Evolutionary conservation across 2,113 vertebrate genomes (phyloP).

Genomic region (Nesoenas mayeri): DNA sequence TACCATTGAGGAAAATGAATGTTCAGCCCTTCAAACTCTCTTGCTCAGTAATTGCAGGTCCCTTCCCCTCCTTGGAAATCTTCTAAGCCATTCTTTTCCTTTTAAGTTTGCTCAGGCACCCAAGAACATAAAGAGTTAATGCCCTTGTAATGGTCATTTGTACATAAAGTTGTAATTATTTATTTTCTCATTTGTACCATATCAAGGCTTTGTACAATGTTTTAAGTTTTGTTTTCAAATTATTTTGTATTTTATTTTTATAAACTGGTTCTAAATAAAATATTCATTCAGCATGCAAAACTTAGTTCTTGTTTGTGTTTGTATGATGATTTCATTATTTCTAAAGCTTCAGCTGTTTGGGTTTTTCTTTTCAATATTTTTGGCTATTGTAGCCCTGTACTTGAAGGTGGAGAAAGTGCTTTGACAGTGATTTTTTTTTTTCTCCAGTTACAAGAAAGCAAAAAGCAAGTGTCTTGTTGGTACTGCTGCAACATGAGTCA

Average conservation of each 20-base stretch:
- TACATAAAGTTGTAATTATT: constrained; percentile 98
- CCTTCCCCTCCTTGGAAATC: neutral
- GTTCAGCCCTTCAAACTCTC: constrained; percentile 15
- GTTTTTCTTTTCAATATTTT: neutral
- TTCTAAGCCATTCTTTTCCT: constrained; percentile 34
- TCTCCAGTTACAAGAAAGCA: neutral
- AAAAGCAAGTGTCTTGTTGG: neutral
- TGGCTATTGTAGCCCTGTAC: neutral
- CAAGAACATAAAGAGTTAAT: constrained; percentile 63
- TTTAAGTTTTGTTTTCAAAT: constrained; percentile 93
- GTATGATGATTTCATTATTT: constrained; percentile 25
- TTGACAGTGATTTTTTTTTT: neutral
- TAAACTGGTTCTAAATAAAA: constrained; percentile 99
- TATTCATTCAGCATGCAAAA: constrained; percentile 96
- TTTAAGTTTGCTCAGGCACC: constrained; percentile 72
- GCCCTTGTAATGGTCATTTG: constrained; percentile 80
- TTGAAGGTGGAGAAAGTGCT: neutral
- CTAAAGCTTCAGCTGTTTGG: neutral
- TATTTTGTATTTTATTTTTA: constrained; percentile 99
- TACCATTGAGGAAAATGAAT: neutral
- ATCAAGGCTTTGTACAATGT: constrained; percentile 98
- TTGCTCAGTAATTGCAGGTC: neutral
- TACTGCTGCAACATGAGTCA: neutral
- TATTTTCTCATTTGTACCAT: constrained; percentile 98
- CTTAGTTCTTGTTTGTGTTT: constrained; percentile 61